Evolutionary conservation across 1,140 invertebrate species (phyloP).

Genomic region (Contarinia nasturtii): DNA sequence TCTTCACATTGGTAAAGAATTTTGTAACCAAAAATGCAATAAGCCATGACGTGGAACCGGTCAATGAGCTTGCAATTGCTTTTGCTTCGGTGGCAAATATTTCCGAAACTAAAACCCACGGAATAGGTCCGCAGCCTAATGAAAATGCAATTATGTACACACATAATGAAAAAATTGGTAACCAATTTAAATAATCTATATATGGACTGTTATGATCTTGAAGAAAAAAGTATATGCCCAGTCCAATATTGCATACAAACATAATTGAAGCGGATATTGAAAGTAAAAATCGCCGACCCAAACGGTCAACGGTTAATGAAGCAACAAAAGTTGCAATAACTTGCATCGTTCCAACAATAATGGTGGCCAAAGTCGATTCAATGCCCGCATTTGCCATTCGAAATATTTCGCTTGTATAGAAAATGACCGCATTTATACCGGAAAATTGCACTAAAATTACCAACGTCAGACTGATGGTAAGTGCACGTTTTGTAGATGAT

Average conservation of each 20-base stretch:
- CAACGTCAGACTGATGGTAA: constrained; percentile 51
- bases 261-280: constrained; percentile 39
- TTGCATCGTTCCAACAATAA: constrained; percentile 61
- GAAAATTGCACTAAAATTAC: constrained; percentile 76
- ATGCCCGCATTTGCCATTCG: constrained; percentile 34
- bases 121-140: constrained; percentile 57
- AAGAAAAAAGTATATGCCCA: constrained; percentile 47
- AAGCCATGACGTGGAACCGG: constrained; percentile 58
- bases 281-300: constrained; percentile 51
- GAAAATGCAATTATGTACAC: constrained; percentile 61
- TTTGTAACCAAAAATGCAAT: constrained; percentile 66
- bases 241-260: constrained; percentile 34
- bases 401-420: constrained; percentile 67
- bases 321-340: constrained; percentile 49
- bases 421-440: constrained; percentile 72
- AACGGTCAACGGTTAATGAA: constrained; percentile 52
- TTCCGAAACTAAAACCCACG: constrained; percentile 62
- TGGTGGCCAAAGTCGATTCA: constrained; percentile 32
- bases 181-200: constrained; percentile 35
- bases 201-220: constrained; percentile 25
- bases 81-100: constrained; percentile 55
- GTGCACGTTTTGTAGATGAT: constrained; percentile 39
- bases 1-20: constrained; percentile 42
- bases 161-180: constrained; percentile 50
- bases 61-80: constrained; percentile 50